A percentile compares a stretch with the other conserved stretches of the same genome.
Conservation (phyloP, 2,797 vertebrate species). For the Periparus ater region DNA sequence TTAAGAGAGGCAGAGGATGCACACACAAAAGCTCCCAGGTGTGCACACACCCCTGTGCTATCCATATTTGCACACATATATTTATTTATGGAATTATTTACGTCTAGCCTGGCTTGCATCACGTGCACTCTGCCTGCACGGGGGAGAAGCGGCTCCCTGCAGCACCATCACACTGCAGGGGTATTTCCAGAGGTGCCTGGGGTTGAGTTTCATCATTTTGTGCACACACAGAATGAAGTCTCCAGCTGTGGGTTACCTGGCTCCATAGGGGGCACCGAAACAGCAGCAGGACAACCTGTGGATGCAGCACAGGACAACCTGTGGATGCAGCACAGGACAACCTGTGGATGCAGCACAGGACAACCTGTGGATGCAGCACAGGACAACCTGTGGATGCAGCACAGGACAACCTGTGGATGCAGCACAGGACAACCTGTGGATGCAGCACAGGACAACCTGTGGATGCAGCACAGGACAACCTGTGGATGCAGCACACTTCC, state of each 20-base stretch:
- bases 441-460: too few relatives aligned
- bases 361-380: too few relatives aligned
- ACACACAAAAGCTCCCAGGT: not conserved
- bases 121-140: not conserved
- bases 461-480: too few relatives aligned
- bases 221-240: not conserved
- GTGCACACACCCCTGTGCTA: not conserved
- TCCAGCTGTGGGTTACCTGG: not conserved
- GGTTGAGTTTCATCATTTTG: fast-evolving
- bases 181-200: not conserved
- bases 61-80: not conserved
- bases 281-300: not conserved
- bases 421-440: too few relatives aligned
- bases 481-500: too few relatives aligned
- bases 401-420: too few relatives aligned
- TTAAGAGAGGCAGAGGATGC: not conserved
- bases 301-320: not conserved
- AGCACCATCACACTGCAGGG: not conserved
- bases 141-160: fast-evolving
- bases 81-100: not conserved
- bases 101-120: not conserved
- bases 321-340: too few relatives aligned
- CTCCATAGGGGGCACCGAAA: not conserved
- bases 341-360: too few relatives aligned
- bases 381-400: too few relatives aligned